Percentiles rank a stretch among this genome's conserved stretches.
These are phyloP conservation scores for Noctua janthe DNA, from an alignment of 2,888 invertebrate species.

Conservation along the genomic window DNA sequence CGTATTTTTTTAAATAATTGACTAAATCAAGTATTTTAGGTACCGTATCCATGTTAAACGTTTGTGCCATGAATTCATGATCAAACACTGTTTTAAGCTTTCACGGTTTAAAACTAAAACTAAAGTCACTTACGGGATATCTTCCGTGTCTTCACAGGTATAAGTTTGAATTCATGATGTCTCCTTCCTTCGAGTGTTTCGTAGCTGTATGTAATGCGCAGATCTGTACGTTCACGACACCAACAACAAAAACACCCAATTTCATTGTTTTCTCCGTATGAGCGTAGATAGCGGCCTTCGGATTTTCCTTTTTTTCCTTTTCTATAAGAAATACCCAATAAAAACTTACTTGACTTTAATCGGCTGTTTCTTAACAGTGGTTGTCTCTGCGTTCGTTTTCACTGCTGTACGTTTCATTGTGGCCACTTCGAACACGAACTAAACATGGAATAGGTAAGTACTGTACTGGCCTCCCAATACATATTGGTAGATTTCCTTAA, in stretches of 20 bases:
- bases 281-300: not conserved
- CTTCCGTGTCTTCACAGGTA: too few relatives aligned
- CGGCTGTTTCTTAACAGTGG: constrained; percentile 14
- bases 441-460: constrained; percentile 14
- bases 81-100: too few relatives aligned
- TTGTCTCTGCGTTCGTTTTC: constrained; percentile 3
- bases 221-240: not conserved
- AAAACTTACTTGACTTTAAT: constrained; percentile 39
- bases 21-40: not conserved
- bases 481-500: constrained; percentile 32
- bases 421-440: not conserved
- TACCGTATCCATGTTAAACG: not conserved
- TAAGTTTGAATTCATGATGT: not conserved
- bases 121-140: too few relatives aligned
- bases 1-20: not conserved
- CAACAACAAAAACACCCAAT: not conserved
- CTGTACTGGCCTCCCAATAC: constrained; percentile 3
- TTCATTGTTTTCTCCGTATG: not conserved
- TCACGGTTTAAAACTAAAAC: too few relatives aligned
- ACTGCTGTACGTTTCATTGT: constrained; percentile 33
- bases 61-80: not conserved
- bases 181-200: not conserved
- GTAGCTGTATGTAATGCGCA: not conserved
- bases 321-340: not conserved
- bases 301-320: constrained; percentile 4